phyloP scores from a whole-genome alignment of 2,888 invertebrate genomes.

The Carpatolechia fugitivella region DNA sequence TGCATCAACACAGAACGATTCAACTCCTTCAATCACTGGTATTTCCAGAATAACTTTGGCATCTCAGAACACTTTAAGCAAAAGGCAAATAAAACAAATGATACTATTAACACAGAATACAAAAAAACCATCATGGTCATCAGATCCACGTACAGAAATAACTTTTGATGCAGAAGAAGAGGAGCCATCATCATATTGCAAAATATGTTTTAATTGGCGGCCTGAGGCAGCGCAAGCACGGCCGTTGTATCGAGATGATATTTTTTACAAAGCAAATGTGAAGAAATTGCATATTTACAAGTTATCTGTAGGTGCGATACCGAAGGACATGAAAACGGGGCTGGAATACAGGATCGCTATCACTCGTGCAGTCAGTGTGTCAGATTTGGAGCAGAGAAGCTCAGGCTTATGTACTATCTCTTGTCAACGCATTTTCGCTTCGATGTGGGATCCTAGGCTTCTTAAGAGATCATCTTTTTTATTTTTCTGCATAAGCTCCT shows the following conservation, averaged over 20 bases:
- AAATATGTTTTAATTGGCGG: slow-evolving; percentile 50
- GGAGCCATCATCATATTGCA: too few species aligned
- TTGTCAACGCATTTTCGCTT: slow-evolving; percentile 60
- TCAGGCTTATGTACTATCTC: slow-evolving; percentile 64
- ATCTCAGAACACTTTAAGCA: not conserved
- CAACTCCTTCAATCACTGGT: slow-evolving; percentile 24
- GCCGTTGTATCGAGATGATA: slow-evolving; percentile 70
- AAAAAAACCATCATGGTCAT: not conserved
- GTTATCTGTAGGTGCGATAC: slow-evolving; percentile 52
- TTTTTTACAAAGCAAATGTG: slow-evolving; percentile 60
- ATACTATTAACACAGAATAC: too few species aligned
- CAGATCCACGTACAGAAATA: not conserved
- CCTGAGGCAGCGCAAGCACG: slow-evolving; percentile 54
- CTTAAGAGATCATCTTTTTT: slow-evolving; percentile 13
- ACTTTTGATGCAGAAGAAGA: not conserved
- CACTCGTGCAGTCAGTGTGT: slow-evolving; percentile 61
- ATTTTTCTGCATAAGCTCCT: slow-evolving; percentile 12
- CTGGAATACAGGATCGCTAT: slow-evolving; percentile 70
- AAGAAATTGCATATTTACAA: slow-evolving; percentile 55
- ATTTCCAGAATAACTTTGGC: not conserved
- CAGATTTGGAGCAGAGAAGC: slow-evolving; percentile 55
- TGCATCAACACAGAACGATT: too few species aligned
- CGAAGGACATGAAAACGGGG: slow-evolving; percentile 50
- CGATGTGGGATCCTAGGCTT: slow-evolving; percentile 60
- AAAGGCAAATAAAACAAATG: not conserved